These are phyloP conservation scores for Charanyca ferruginea DNA, from an alignment of 2,888 invertebrate species.

Conservation along the genomic window DNA sequence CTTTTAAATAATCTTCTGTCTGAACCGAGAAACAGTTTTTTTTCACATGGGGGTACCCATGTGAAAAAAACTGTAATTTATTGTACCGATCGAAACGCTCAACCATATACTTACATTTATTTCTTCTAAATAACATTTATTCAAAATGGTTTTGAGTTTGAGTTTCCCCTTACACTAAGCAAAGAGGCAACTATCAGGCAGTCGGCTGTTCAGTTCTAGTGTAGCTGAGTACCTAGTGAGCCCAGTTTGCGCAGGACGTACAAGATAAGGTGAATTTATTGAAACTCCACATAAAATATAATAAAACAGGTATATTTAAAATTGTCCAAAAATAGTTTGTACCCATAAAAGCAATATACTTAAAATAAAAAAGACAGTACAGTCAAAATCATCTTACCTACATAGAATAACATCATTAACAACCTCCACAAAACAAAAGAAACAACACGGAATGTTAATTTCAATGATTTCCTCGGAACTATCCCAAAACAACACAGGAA, in stretches of 20 bases:
- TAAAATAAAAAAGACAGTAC: slow-evolving; percentile 36
- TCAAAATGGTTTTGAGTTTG: no score
- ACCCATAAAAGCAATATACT: slow-evolving; percentile 46
- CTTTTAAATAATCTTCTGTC: no score
- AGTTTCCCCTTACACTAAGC: no score
- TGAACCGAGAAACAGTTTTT: no score
- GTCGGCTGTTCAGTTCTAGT: no score
- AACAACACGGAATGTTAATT: slow-evolving; percentile 34
- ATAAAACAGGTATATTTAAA: slow-evolving; percentile 50
- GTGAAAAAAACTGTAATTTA: no score
- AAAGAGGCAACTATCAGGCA: no score
- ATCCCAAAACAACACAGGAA: slow-evolving; percentile 45
- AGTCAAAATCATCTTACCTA: slow-evolving; percentile 11
- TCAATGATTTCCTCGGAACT: slow-evolving; percentile 12
- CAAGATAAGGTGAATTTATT: slow-evolving; percentile 1
- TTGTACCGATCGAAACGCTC: no score
- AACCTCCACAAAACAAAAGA: slow-evolving; percentile 1
- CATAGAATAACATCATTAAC: slow-evolving; percentile 8
- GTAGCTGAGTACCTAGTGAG: background rate
- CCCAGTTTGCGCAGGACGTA: background rate
- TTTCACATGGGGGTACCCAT: no score
- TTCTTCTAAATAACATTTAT: no score
- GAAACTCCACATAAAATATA: slow-evolving; percentile 28
- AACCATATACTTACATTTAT: no score
- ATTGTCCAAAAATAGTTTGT: slow-evolving; percentile 50